Base-by-base conservation (phyloP, 2,888 invertebrate species). In the Aquatica leii region DNA sequence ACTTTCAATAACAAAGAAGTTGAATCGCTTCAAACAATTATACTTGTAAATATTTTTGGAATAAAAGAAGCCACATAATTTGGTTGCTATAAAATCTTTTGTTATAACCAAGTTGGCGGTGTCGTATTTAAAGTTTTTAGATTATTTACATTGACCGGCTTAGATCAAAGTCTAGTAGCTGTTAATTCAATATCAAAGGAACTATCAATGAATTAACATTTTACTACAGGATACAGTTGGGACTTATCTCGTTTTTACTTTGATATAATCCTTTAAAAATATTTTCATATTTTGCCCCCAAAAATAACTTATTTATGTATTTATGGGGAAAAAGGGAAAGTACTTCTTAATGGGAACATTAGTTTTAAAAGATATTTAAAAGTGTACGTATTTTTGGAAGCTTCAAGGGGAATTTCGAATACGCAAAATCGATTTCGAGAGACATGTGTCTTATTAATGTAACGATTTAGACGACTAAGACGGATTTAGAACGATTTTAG, bases 121-220 rank as follows among this genome's bases (percentile, higher is more conserved):
- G 71, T 71, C 71, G 69, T 71, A 73, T 73, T 71, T 72, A 67
- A 68, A 70, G 66, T 66, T 75, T 75, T 71, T 69, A 71, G 77
- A 78, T 78, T 79, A 77, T 80, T 80, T 81, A 78, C 72, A 70
- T 24, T 69, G 73, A 75, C 67, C 78, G 78, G 78, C 70, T 66
- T 70, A 81, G 79, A 81, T 81, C 80, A 80, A 80, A 80, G 78
- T 69, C 70, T 70, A 70, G 69, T 69, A 72, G 76, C 76, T 80
- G 80, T 80, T 80, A 81, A 81, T 80, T 77, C 77, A 69, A 77
- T 77, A 80, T 80, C 80, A 82, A 82, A 81, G 80, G 78, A 80
- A 80, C 80, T 77, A 78, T 79, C 78, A 78, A 78, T 80, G 80
- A 80, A 80, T 80, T 78, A 78, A 78, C 78, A 78, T 78, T 78